A percentile compares a stretch with the other conserved stretches of the same genome.
Conservation (phyloP, 2,888 invertebrate species). For the Oithona nana region DNA sequence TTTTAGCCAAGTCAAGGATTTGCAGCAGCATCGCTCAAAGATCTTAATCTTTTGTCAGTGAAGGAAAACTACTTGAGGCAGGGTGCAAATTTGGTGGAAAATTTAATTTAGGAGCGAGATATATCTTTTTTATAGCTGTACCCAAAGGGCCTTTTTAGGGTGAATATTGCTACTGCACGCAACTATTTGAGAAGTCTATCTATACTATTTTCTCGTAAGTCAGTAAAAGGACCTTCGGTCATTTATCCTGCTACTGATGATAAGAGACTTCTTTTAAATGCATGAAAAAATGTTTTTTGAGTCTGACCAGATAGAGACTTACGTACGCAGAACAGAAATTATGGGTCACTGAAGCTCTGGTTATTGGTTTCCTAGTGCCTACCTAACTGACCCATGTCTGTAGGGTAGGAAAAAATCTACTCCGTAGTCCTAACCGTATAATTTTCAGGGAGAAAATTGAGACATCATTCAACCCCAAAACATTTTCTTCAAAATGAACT, state of each 20-base stretch:
- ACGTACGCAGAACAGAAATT: too few relatives aligned
- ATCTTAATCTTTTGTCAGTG: neutral
- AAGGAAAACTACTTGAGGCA: too few relatives aligned
- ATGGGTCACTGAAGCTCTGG: neutral
- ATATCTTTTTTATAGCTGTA: neutral
- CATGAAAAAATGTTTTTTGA: too few relatives aligned
- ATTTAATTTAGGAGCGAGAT: neutral
- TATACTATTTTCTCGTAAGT: too few relatives aligned
- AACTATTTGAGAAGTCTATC: neutral
- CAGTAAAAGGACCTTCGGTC: too few relatives aligned
- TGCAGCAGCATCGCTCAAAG: neutral
- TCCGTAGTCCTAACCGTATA: neutral
- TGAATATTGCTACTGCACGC: too few relatives aligned
- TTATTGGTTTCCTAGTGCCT: neutral
- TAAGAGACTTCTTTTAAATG: too few relatives aligned
- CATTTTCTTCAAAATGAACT: neutral
- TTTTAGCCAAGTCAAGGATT: neutral
- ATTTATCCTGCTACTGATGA: too few relatives aligned
- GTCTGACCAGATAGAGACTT: too few relatives aligned
- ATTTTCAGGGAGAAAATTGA: neutral
- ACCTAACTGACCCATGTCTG: neutral
- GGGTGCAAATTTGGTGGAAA: neutral
- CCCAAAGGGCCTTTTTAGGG: neutral
- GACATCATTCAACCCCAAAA: neutral
- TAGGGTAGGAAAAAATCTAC: neutral